These are phyloP conservation scores for Pelagia noctiluca DNA, from an alignment of 30 jellyfish, hydroid and myxozoan species.

Conservation along the genomic window DNA sequence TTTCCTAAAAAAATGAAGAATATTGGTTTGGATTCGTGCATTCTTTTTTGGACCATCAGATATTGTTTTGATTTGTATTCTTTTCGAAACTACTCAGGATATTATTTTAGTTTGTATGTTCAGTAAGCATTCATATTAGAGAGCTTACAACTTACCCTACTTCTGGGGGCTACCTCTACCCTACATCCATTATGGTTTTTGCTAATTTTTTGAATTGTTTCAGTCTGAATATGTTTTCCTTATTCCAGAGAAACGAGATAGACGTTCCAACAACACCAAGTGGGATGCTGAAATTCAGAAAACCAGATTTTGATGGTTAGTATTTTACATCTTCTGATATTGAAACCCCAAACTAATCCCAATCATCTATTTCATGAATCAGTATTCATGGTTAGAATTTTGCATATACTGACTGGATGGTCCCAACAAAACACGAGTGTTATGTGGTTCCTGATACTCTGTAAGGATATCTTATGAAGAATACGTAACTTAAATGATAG, in stretches of 20 bases:
- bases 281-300: slow-evolving; percentile 8
- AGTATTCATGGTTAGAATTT: no score
- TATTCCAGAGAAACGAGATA: background rate
- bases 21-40: background rate
- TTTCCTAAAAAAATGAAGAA: background rate
- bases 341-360: no score
- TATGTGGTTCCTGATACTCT: no score
- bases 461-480: no score
- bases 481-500: no score
- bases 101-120: no score
- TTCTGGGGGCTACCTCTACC: background rate
- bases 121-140: background rate
- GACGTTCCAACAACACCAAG: slow-evolving; percentile 18
- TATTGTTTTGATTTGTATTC: background rate
- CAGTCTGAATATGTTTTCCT: background rate
- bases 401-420: no score
- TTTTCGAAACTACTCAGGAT: background rate
- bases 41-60: background rate
- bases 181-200: no score
- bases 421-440: no score
- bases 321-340: background rate
- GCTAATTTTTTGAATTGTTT: background rate
- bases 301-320: background rate
- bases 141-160: background rate
- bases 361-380: no score